A percentile compares a stretch with the other conserved stretches of the same genome.
phyloP scores from a whole-genome alignment of 2,113 vertebrate species.

The Neolamprologus hecqui region DNA sequence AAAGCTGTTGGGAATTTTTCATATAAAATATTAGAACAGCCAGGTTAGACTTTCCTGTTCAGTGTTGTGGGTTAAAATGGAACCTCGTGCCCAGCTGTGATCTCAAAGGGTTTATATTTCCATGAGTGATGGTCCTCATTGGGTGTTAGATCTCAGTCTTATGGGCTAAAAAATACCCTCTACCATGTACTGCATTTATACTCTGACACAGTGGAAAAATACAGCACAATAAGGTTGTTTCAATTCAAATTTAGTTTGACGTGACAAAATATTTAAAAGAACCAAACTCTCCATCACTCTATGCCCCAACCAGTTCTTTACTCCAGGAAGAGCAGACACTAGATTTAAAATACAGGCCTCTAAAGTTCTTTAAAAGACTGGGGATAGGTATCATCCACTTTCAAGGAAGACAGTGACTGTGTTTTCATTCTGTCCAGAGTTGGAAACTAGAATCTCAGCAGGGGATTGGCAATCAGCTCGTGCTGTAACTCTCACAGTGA shows the following conservation, averaged over 20 bases:
- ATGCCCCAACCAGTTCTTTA: rapidly evolving
- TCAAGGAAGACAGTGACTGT: neutral
- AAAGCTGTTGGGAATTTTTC: neutral
- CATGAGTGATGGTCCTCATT: neutral
- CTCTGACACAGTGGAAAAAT: neutral
- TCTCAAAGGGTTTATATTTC: neutral
- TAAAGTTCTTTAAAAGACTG: neutral
- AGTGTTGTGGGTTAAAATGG: neutral
- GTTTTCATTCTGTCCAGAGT: neutral
- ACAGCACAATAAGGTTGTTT: neutral
- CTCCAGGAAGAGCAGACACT: neutral
- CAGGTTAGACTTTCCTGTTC: neutral
- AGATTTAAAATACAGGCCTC: neutral
- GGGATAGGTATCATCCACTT: neutral
- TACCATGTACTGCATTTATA: neutral
- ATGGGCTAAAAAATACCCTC: neutral
- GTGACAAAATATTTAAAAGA: neutral
- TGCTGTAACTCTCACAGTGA: neutral
- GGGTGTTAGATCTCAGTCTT: neutral
- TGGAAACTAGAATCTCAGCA: neutral
- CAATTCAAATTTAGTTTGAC: neutral
- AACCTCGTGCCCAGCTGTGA: neutral
- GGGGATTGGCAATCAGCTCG: neutral
- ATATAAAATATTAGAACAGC: neutral
- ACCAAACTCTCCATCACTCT: neutral